Percentiles rank a stretch among this genome's conserved stretches.
Evolutionary conservation across 2,797 vertebrate genomes (phyloP).

Genomic region (Labeo calbasu): DNA sequence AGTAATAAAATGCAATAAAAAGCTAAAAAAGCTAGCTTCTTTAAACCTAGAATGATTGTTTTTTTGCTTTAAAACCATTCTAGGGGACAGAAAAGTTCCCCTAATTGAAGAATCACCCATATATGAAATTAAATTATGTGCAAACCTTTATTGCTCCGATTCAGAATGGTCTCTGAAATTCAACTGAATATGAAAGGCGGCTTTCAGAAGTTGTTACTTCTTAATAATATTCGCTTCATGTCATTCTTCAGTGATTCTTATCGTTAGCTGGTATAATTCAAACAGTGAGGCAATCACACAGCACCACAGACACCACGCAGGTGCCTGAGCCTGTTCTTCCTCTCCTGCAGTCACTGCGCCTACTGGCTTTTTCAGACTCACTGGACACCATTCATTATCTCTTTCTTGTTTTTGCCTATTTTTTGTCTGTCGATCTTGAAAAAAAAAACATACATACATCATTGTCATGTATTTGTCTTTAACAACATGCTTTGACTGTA

Average conservation of each 20-base stretch:
- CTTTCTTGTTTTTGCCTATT: neutral
- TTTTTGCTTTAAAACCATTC: neutral
- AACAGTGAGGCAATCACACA: conserved; percentile 38
- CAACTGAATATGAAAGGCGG: neutral
- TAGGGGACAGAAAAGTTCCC: neutral
- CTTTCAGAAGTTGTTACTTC: conserved; percentile 26
- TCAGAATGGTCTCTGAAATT: conserved; percentile 13
- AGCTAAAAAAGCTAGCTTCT: neutral
- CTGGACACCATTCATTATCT: conserved; percentile 16
- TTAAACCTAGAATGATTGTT: neutral
- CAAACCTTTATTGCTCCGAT: conserved; percentile 23
- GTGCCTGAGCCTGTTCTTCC: conserved; percentile 22
- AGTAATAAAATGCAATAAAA: neutral
- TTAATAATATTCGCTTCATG: conserved; percentile 18
- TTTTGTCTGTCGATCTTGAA: neutral
- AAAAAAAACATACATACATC: neutral
- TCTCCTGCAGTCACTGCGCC: conserved; percentile 41
- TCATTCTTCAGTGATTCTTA: conserved; percentile 39
- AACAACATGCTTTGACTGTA: neutral
- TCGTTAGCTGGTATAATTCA: conserved; percentile 42
- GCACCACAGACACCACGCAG: conserved; percentile 13
- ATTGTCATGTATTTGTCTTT: neutral
- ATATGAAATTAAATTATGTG: conserved; percentile 29
- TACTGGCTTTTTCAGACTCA: conserved; percentile 46
- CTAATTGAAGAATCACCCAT: conserved; percentile 12